A percentile compares a stretch with the other conserved stretches of the same genome.
These are phyloP conservation scores for Apamea epomidion DNA, from an alignment of 2,888 invertebrate species.

Conservation along the genomic window DNA sequence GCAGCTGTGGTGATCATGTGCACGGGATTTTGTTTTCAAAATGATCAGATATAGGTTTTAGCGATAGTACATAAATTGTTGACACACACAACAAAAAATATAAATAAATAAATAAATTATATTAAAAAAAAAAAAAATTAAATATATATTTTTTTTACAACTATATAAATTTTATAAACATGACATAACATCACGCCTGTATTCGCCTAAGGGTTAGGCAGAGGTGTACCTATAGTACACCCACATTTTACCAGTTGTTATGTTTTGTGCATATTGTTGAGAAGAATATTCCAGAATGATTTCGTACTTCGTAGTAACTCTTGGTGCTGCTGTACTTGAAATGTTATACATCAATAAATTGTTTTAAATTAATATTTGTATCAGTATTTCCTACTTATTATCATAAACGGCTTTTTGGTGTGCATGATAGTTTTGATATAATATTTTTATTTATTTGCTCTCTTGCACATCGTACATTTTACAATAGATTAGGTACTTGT, in stretches of 20 bases:
- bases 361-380: constrained; percentile 1
- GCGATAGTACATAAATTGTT: too few species aligned
- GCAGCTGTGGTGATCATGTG: too few species aligned
- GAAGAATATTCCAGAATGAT: neutral
- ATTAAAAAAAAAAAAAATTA: too few species aligned
- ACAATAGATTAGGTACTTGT: neutral
- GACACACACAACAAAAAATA: too few species aligned
- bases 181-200: too few species aligned
- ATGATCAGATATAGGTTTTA: too few species aligned
- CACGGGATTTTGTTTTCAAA: too few species aligned
- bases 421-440: neutral
- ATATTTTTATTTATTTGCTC: neutral
- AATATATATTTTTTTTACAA: too few species aligned
- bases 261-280: neutral
- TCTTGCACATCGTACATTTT: neutral
- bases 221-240: neutral
- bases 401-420: neutral
- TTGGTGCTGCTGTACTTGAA: constrained; percentile 51
- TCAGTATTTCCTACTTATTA: neutral
- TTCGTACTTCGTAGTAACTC: constrained; percentile 9
- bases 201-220: too few species aligned
- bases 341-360: constrained; percentile 40
- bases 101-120: too few species aligned
- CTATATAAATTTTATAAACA: too few species aligned
- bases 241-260: neutral